Conservation (phyloP, 2,797 vertebrate genomes). For the Tamandua tetradactyla region DNA sequence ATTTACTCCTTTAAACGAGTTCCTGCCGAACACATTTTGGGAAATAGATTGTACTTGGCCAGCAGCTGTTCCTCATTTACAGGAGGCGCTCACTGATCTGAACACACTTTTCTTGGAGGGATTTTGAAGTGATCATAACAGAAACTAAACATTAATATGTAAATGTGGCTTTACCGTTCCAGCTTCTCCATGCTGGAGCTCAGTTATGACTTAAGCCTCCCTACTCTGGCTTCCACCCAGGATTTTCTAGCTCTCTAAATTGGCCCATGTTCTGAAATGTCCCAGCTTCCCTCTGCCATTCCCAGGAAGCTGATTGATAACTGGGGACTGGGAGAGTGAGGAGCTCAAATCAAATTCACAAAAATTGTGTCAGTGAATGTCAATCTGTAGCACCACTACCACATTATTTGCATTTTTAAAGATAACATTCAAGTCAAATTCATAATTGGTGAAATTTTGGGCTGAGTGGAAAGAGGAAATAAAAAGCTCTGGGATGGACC, state of each 20-base stretch:
- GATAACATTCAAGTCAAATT: conserved; percentile 24
- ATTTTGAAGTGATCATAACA: conserved; percentile 47
- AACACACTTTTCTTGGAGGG: conserved; percentile 56
- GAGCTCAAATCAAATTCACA: background rate
- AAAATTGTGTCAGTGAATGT: background rate
- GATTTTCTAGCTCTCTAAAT: background rate
- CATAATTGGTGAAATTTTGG: background rate
- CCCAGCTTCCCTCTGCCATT: background rate
- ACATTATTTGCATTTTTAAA: conserved; percentile 33
- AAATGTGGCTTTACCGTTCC: background rate
- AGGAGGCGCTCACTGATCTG: conserved; percentile 42
- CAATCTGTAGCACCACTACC: background rate
- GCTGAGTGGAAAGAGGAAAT: background rate
- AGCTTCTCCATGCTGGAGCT: background rate
- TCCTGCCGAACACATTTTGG: conserved; percentile 45
- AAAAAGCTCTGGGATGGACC: background rate
- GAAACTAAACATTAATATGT: conserved; percentile 17
- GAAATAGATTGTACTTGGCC: conserved; percentile 32
- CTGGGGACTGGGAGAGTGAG: background rate
- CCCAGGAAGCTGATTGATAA: background rate
- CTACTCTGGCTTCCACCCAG: background rate
- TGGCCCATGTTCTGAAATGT: background rate
- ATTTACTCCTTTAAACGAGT: conserved; percentile 67
- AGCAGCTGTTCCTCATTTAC: conserved; percentile 53
- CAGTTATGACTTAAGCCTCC: background rate